Conservation (phyloP, 2,113 vertebrate genomes). For the Pseudopodoces humilis region DNA sequence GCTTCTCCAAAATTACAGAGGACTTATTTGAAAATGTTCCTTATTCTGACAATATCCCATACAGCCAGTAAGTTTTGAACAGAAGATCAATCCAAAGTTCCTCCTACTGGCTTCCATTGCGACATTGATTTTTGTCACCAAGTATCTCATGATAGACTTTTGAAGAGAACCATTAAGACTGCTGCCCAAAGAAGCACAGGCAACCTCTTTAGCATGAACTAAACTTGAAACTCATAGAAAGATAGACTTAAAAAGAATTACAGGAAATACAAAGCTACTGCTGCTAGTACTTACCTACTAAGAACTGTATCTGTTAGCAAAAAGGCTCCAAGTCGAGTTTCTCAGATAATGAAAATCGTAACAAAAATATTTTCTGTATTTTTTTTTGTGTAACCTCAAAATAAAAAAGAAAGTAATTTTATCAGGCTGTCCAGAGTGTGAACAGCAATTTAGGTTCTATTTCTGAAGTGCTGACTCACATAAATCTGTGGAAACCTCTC, state of each 20-base stretch:
- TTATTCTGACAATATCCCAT: neutral
- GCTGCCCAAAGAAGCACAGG: neutral
- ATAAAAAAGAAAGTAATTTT: neutral
- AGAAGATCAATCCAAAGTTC: conserved; percentile 18
- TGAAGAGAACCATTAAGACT: neutral
- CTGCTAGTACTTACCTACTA: neutral
- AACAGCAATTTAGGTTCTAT: neutral
- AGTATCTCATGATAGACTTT: neutral
- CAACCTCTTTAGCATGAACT: neutral
- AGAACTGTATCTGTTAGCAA: neutral
- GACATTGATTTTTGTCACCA: neutral
- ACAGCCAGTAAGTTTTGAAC: neutral
- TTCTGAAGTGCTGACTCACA: neutral
- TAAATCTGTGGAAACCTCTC: neutral
- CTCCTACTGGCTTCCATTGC: neutral
- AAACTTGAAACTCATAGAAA: neutral
- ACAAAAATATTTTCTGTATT: neutral
- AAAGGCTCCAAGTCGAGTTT: neutral
- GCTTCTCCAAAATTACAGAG: neutral
- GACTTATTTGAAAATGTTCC: neutral
- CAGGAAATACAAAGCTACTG: neutral
- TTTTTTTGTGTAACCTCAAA: neutral
- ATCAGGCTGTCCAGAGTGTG: neutral
- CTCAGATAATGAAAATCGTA: neutral
- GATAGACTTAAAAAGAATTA: neutral